A percentile compares a stretch with the other conserved stretches of the same genome.
Evolutionary conservation across 2,888 invertebrate genomes (phyloP).

Genomic region (Iphiclides podalirius): DNA sequence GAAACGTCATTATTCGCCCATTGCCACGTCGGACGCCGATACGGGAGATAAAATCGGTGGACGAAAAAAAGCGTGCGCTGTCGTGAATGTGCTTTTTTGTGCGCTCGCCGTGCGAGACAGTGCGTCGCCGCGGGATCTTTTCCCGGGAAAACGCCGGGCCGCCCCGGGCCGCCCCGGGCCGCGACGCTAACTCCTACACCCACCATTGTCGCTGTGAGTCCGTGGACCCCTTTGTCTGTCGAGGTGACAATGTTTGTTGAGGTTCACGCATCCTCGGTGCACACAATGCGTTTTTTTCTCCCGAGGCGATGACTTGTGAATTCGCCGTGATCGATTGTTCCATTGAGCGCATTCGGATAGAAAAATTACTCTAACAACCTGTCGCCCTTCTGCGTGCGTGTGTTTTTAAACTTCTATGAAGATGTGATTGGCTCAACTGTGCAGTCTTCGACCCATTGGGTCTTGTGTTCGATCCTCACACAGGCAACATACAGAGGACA

Average conservation of each 20-base stretch:
- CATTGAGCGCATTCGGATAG: constrained; percentile 36
- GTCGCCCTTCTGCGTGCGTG: background rate
- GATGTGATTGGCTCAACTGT: background rate
- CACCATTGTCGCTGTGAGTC: constrained; percentile 64
- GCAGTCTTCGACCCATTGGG: no score
- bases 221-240: constrained; percentile 66
- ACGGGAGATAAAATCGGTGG: constrained; percentile 66
- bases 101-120: constrained; percentile 67
- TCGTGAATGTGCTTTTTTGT: constrained; percentile 62
- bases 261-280: constrained; percentile 64
- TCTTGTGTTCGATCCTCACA: no score
- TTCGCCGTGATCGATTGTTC: constrained; percentile 75
- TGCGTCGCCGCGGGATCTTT: constrained; percentile 75
- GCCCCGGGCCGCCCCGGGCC: constrained; percentile 48
- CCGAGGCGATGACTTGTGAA: constrained; percentile 77
- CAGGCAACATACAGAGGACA: no score
- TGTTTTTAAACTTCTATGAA: background rate
- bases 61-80: constrained; percentile 56
- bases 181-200: constrained; percentile 65
- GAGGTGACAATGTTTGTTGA: constrained; percentile 77
- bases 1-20: constrained; percentile 79
- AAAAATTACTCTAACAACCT: background rate
- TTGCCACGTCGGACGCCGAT: constrained; percentile 66
- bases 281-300: constrained; percentile 69
- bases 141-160: no score